phyloP scores from a whole-genome alignment of 2,113 vertebrate genomes.

The Heterotis niloticus region DNA sequence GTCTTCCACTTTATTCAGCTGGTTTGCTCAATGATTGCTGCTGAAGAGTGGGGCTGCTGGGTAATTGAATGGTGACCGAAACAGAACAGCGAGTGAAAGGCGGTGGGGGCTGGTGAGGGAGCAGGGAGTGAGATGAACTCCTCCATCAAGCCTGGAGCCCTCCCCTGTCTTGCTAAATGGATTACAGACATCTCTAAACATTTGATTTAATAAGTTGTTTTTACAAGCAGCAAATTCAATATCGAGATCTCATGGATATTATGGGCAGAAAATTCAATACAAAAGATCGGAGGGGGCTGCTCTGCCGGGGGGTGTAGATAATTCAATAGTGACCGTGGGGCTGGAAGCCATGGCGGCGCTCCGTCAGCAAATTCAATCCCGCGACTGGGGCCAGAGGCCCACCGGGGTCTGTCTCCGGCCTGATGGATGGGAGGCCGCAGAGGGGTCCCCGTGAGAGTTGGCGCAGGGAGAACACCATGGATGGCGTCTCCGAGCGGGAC shows the following conservation, averaged over 20 bases:
- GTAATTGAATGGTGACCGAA: conserved; percentile 44
- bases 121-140: conserved; percentile 27
- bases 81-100: conserved; percentile 24
- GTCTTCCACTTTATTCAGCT: conserved; percentile 48
- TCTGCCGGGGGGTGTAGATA: conserved; percentile 33
- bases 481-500: not conserved
- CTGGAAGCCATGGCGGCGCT: conserved; percentile 10
- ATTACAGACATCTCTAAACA: conserved; percentile 56
- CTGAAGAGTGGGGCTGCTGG: conserved; percentile 37
- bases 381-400: not conserved
- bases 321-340: conserved; percentile 44
- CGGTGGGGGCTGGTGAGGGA: not conserved
- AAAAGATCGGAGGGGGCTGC: conserved; percentile 30
- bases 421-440: conserved; percentile 34
- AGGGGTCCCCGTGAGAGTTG: not conserved
- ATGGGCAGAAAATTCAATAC: conserved; percentile 46
- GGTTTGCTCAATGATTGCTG: conserved; percentile 42
- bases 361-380: conserved; percentile 50
- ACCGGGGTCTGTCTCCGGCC: conserved; percentile 28
- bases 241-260: conserved; percentile 48
- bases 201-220: conserved; percentile 59
- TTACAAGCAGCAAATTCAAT: conserved; percentile 56
- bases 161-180: conserved; percentile 39
- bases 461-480: not conserved
- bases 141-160: conserved; percentile 34